Evolutionary conservation across 2,888 invertebrate genomes (phyloP), one percentile per base, ranked within the genome.

Genomic region (Eretmocerus hayati): DNA sequence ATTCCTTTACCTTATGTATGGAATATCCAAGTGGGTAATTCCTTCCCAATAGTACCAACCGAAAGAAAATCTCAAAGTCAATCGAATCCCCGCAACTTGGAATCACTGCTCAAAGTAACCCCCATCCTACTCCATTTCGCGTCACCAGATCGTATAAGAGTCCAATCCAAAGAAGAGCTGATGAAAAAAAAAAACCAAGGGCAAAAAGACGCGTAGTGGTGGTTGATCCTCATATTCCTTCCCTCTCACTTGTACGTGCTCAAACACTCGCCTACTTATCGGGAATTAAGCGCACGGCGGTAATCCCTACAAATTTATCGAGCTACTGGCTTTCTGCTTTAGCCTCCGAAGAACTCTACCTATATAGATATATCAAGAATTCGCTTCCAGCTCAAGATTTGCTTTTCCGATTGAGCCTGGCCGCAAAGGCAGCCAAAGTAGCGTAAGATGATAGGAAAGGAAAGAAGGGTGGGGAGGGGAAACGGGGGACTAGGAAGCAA

Each of bases 331-430:
- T n/a, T n/a, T n/a, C n/a, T n/a, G n/a, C n/a, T n/a, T n/a, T n/a
- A n/a, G n/a, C n/a, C n/a, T n/a, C n/a, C n/a, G n/a, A n/a, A n/a
- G n/a, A n/a, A n/a, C n/a, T n/a, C n/a, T n/a, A n/a, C n/a, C n/a
- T n/a, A n/a, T n/a, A n/a, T n/a, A n/a, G n/a, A n/a, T n/a, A n/a
- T n/a, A n/a, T 19, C 32, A 54, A 51, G 42, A 45, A 54, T 50
- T 55, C 53, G 50, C 56, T 55, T 61, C 62, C 56, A 46, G 61
- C 60, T 61, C 60, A 66, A 69, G 66, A 68, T 69, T 69, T 69
- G 65, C 67, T 65, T 67, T 65, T 64, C 62, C 64, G 67, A 69
- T 69, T 67, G 67, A 69, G 62, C 64, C 56, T 62, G 19, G 55
- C 62, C 61, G 58, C 61, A 57, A 57, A 53, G 59, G 54, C 54